Conservation (phyloP, 2,113 vertebrate genomes). For the Myotis brandtii region DNA sequence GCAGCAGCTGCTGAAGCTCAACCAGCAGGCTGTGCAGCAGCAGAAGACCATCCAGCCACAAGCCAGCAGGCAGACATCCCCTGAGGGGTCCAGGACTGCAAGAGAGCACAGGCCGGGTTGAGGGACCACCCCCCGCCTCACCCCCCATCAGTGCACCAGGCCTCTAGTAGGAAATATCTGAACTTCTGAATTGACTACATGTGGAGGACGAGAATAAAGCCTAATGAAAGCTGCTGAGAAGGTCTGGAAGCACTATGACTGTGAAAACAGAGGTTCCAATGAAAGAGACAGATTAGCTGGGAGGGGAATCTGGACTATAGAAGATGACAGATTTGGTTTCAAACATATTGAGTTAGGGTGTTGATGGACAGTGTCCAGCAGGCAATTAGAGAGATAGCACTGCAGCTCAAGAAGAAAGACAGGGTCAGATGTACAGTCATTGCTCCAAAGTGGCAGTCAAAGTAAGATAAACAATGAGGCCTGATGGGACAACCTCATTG, state of each 20-base stretch:
- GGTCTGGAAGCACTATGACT: neutral
- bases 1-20: too few species aligned
- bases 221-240: constrained; percentile 31
- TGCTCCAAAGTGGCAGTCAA: neutral
- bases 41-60: too few species aligned
- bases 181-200: neutral
- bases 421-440: neutral
- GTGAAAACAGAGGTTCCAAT: constrained; percentile 8
- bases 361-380: neutral
- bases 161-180: neutral
- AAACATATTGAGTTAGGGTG: neutral
- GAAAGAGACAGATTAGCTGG: constrained; percentile 3
- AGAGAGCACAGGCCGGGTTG: too few species aligned
- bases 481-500: neutral
- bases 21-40: too few species aligned
- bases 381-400: constrained; percentile 14
- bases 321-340: constrained; percentile 3
- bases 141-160: too few species aligned
- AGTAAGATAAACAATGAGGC: neutral
- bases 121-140: too few species aligned
- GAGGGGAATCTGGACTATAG: neutral
- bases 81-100: too few species aligned
- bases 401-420: constrained; percentile 21
- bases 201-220: constrained; percentile 46
- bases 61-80: too few species aligned